Conservation (phyloP, 2,113 vertebrate genomes). For the Grammomys surdaster region DNA sequence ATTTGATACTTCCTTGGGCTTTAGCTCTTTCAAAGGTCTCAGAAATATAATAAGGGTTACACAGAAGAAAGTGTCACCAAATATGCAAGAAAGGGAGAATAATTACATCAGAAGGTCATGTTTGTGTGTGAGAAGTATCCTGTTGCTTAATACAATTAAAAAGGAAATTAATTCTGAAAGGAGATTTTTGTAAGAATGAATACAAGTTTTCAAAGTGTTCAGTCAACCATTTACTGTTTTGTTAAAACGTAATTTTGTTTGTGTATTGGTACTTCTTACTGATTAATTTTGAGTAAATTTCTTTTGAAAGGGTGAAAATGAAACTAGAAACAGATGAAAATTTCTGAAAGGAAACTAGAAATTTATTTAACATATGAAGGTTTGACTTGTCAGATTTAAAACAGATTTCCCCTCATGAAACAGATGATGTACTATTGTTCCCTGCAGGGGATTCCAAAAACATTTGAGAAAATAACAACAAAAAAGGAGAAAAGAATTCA, state of each 20-base stretch:
- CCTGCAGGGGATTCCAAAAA: conserved; percentile 20
- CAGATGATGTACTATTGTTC: background rate
- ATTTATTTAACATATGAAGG: background rate
- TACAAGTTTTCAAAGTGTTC: background rate
- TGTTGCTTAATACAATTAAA: conserved; percentile 44
- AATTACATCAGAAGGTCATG: conserved; percentile 4
- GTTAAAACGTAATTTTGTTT: conserved; percentile 42
- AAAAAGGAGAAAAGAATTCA: background rate
- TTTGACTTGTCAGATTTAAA: conserved; percentile 14
- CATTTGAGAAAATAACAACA: conserved; percentile 47
- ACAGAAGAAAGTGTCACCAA: conserved; percentile 41
- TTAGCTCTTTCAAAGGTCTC: conserved; percentile 42
- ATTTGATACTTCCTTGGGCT: background rate
- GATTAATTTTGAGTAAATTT: conserved; percentile 47
- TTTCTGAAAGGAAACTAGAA: background rate
- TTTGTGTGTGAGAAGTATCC: conserved; percentile 8
- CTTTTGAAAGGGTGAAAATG: conserved; percentile 13
- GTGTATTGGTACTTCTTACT: background rate
- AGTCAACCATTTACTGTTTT: background rate
- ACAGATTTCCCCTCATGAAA: background rate
- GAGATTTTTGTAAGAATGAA: conserved; percentile 17
- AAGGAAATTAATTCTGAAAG: conserved; percentile 21
- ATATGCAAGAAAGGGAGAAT: conserved; percentile 19
- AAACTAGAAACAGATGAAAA: background rate
- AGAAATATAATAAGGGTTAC: background rate